phyloP scores from a whole-genome alignment of 2,113 vertebrate genomes.

The Thalassarche chlororhynchos region DNA sequence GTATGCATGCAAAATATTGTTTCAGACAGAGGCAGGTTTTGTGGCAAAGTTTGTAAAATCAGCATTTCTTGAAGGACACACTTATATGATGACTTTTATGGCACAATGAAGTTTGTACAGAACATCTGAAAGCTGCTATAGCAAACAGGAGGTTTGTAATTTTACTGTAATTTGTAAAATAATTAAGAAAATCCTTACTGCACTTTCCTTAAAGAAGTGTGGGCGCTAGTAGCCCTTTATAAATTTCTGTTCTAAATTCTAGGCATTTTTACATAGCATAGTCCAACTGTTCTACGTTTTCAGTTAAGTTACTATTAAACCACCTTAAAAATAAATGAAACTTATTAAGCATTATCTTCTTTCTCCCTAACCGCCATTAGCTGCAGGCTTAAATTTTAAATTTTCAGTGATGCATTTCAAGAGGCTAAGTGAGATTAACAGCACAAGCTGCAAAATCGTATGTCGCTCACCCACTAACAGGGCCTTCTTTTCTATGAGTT shows the following conservation, averaged over 20 bases:
- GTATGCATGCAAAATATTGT: neutral
- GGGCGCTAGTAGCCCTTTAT: neutral
- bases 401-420: neutral
- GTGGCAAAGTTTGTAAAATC: neutral
- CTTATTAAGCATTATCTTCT: neutral
- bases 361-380: neutral
- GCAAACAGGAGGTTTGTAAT: neutral
- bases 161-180: neutral
- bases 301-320: neutral
- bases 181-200: neutral
- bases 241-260: neutral
- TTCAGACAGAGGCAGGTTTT: neutral
- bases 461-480: slow-evolving; percentile 65
- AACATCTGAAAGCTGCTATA: neutral
- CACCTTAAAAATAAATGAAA: neutral
- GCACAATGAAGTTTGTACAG: neutral
- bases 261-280: neutral
- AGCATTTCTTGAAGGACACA: neutral
- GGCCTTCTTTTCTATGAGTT: slow-evolving; percentile 80
- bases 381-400: neutral
- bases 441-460: slow-evolving; percentile 52
- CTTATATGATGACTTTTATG: neutral
- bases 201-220: neutral
- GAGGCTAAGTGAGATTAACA: neutral
- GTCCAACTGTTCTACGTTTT: neutral